These are phyloP conservation scores for Dendrophyllia cribrosa DNA, from an alignment of 64 coral and sea anemone species.

Conservation along the genomic window DNA sequence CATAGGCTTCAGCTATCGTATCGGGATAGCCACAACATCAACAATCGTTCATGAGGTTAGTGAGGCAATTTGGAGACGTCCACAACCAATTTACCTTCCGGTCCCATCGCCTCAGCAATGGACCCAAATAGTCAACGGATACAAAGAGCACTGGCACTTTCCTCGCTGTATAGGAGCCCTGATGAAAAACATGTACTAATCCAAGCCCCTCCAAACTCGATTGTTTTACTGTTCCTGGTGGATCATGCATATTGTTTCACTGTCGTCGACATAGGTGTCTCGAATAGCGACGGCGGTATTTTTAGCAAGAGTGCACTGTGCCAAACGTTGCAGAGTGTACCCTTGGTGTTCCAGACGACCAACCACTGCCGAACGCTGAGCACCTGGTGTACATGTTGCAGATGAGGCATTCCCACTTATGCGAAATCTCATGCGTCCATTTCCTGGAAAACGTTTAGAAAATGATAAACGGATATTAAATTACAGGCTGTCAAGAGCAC, in stretches of 20 bases:
- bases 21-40: too few relatives aligned
- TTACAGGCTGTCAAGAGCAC: conserved; percentile 26
- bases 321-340: conserved; percentile 3
- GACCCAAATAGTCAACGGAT: too few relatives aligned
- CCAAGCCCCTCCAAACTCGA: conserved; percentile 57
- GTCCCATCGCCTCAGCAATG: too few relatives aligned
- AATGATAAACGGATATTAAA: conserved; percentile 8
- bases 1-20: too few relatives aligned
- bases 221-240: conserved; percentile 66
- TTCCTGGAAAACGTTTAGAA: neutral
- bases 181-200: conserved; percentile 65
- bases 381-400: neutral
- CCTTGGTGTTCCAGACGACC: neutral
- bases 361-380: neutral
- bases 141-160: too few relatives aligned
- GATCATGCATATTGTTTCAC: conserved; percentile 54
- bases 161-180: too few relatives aligned
- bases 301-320: conserved; percentile 57
- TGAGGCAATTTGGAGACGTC: too few relatives aligned
- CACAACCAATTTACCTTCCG: too few relatives aligned
- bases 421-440: conserved; percentile 13
- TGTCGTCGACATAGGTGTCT: conserved; percentile 73
- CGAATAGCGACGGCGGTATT: conserved; percentile 62
- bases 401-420: conserved; percentile 21
- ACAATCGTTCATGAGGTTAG: too few relatives aligned